Conservation (phyloP, 2,113 vertebrate genomes). For the Xiphias gladius region DNA sequence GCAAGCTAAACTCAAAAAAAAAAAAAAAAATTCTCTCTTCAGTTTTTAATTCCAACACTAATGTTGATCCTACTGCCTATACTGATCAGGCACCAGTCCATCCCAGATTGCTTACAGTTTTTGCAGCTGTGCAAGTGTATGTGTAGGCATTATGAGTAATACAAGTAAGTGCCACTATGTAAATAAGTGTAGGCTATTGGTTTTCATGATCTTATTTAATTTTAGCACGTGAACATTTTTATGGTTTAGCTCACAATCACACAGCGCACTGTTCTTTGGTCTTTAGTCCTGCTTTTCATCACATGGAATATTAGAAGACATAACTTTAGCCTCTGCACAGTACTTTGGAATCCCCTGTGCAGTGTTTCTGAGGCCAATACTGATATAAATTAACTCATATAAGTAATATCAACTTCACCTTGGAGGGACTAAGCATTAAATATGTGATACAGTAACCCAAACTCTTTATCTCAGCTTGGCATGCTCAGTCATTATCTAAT, state of each 20-base stretch:
- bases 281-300: background rate
- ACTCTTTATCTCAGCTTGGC: background rate
- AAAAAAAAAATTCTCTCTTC: conserved; percentile 18
- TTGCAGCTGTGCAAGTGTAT: background rate
- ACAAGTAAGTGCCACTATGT: conserved; percentile 4
- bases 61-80: background rate
- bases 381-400: background rate
- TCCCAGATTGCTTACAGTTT: conserved; percentile 19
- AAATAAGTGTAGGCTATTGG: background rate
- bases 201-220: conserved; percentile 24
- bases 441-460: background rate
- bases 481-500: background rate
- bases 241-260: conserved; percentile 25
- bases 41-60: background rate
- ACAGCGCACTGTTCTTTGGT: background rate
- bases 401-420: background rate
- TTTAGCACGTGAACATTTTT: conserved; percentile 29
- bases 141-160: conserved; percentile 17
- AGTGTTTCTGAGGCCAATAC: background rate
- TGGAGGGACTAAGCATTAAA: background rate
- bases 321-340: background rate
- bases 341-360: background rate
- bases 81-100: conserved; percentile 16
- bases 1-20: background rate
- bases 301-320: conserved; percentile 11